These are phyloP conservation scores for Paramormyrops kingsleyae DNA, from an alignment of 2,113 vertebrate genomes.

Conservation along the genomic window DNA sequence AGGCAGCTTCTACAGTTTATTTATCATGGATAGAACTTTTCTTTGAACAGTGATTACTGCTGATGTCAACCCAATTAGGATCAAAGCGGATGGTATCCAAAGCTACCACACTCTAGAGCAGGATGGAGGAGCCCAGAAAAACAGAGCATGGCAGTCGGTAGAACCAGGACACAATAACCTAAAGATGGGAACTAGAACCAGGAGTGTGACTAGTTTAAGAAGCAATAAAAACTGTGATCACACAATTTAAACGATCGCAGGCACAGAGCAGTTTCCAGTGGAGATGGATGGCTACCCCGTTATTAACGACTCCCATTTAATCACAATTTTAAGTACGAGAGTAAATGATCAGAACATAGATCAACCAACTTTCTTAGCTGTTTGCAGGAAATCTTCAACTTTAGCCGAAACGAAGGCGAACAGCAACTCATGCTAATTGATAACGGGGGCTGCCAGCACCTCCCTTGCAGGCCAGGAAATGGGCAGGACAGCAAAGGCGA, in stretches of 20 bases:
- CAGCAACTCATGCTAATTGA: slow-evolving; percentile 2
- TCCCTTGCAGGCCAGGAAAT: slow-evolving; percentile 50
- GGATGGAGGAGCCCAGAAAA: background rate
- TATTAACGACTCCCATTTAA: background rate
- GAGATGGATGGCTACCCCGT: background rate
- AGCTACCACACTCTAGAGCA: background rate
- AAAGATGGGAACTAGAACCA: background rate
- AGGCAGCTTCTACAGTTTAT: background rate
- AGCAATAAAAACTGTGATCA: background rate
- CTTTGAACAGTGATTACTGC: slow-evolving; percentile 13
- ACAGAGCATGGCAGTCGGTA: background rate
- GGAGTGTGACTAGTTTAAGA: background rate
- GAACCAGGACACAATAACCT: background rate
- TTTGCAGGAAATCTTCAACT: slow-evolving; percentile 55
- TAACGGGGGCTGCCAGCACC: slow-evolving; percentile 42
- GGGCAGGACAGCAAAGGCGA: slow-evolving; percentile 65
- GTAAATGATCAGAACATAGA: slow-evolving; percentile 35
- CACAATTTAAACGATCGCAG: background rate
- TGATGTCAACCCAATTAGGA: slow-evolving; percentile 13
- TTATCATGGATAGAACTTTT: slow-evolving; percentile 13
- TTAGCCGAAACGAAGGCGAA: slow-evolving; percentile 64
- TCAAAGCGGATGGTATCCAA: slow-evolving; percentile 9
- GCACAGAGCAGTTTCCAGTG: background rate
- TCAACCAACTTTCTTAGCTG: slow-evolving; percentile 54
- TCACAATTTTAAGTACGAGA: background rate